Evolutionary conservation across 2,113 vertebrate genomes (phyloP).

Genomic region (Thalassoma bifasciatum): DNA sequence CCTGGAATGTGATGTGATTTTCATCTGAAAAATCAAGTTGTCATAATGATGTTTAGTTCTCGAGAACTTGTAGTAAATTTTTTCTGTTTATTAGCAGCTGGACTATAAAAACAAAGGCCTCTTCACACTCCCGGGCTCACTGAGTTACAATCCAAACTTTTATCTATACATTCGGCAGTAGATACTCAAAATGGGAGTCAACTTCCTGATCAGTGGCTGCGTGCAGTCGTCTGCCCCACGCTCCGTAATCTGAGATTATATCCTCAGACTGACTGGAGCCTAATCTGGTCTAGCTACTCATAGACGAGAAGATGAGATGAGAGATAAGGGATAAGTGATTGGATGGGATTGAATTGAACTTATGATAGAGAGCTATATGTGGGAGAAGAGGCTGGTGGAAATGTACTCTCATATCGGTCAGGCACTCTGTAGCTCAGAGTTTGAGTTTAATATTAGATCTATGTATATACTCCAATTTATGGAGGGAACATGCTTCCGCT

Average conservation of each 20-base stretch:
- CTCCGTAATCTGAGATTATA: constrained; percentile 74
- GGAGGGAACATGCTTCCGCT: neutral
- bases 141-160: neutral
- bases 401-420: neutral
- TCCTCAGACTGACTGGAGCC: constrained; percentile 47
- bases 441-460: neutral
- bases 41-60: no score
- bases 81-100: no score
- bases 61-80: neutral
- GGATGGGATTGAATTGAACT: constrained; percentile 31
- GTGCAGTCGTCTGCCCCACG: constrained; percentile 50
- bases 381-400: constrained; percentile 7
- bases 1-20: neutral
- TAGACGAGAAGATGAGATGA: constrained; percentile 39
- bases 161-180: constrained; percentile 19
- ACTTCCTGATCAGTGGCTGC: constrained; percentile 23
- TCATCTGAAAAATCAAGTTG: neutral
- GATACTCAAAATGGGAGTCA: constrained; percentile 32
- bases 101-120: no score
- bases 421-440: neutral
- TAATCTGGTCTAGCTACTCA: constrained; percentile 70
- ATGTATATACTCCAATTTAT: constrained; percentile 4
- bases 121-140: neutral
- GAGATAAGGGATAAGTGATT: constrained; percentile 40
- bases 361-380: constrained; percentile 6